Evolutionary conservation across 23 tunicate genomes (phyloP).

Genomic region (Styela plicata): DNA sequence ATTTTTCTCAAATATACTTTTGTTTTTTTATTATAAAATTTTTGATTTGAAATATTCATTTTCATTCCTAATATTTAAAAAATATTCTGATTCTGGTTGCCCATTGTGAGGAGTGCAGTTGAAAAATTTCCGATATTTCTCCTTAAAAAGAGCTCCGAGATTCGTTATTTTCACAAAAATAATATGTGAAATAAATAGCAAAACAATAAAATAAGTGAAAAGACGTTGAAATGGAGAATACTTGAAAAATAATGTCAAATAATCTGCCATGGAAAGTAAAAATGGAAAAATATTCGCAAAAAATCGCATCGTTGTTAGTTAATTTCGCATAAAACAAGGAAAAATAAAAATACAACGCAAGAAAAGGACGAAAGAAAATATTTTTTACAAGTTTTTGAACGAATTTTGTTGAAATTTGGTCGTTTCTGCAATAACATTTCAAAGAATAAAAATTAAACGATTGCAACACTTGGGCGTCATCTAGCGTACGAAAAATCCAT

Average conservation of each 20-base stretch:
- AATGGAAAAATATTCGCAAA: too few species aligned
- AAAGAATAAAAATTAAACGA: not conserved
- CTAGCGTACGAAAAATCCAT: not conserved
- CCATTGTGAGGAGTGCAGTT: too few species aligned
- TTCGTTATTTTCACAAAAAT: too few species aligned
- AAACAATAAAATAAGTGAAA: too few species aligned
- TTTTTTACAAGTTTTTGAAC: not conserved
- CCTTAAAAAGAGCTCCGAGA: too few species aligned
- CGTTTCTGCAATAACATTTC: not conserved
- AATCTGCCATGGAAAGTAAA: not conserved
- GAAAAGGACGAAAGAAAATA: not conserved
- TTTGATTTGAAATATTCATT: too few species aligned
- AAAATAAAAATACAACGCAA: not conserved
- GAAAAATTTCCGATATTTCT: too few species aligned
- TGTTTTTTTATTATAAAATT: too few species aligned
- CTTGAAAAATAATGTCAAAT: not conserved
- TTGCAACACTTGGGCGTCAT: not conserved
- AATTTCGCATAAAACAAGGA: not conserved
- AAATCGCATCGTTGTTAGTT: not conserved
- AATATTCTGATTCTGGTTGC: too few species aligned
- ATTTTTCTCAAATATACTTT: too few species aligned
- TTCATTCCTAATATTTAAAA: too few species aligned
- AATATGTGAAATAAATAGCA: too few species aligned
- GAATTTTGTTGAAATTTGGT: not conserved
- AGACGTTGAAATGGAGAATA: not conserved